Evolutionary conservation across 2,113 vertebrate species (phyloP), one percentile per base, ranked within the genome.

Genomic region (Zosterops pallidus): DNA sequence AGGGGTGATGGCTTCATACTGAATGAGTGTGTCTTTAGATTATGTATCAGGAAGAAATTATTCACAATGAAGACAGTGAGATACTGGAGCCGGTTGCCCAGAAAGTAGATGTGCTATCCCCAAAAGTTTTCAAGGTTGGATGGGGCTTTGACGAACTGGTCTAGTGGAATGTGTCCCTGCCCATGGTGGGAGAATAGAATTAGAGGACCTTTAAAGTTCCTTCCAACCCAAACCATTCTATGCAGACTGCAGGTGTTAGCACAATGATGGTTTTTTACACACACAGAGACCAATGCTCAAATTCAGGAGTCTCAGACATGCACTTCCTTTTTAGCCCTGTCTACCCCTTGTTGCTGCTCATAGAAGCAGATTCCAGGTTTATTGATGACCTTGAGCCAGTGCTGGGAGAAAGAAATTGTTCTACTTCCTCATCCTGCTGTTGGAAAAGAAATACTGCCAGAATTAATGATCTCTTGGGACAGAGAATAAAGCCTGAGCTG

Each of bases 311-410:
- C 62, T 63, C 59, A 69, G 20, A 29, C 8, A 5, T 7, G 12
- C 9, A 8, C 4, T 65, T 76, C n/a, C 14, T 37, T 70, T 77
- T 42, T 47, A 71, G 11, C 15, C 22, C 28, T 50, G 5, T 24
- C 8, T 4, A 49, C 5, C 6, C 31, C n/a, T 29, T 20, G 5
- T 26, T 83, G 22, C 14, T 4, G 4, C 53, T 49, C 0, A 0
- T 8, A 14, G n/a, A 74, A 70, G 3, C 0, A 0, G 12, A n/a
- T 49, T 21, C 18, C 29, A 62, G 39, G 18, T 33, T 69, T 46
- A 74, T 12, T 7, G 1, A 17, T n/a, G 29, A 13, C 37, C 46
- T 76, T 64, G 37, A 72, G 12, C 28, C 41, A 21, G 21, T 1
- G 0, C 26, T 39, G 12, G 19, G 14, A n/a, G 72, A 49, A 84